phyloP scores from a whole-genome alignment of 2,888 invertebrate genomes.

The Tenodera sinensis region DNA sequence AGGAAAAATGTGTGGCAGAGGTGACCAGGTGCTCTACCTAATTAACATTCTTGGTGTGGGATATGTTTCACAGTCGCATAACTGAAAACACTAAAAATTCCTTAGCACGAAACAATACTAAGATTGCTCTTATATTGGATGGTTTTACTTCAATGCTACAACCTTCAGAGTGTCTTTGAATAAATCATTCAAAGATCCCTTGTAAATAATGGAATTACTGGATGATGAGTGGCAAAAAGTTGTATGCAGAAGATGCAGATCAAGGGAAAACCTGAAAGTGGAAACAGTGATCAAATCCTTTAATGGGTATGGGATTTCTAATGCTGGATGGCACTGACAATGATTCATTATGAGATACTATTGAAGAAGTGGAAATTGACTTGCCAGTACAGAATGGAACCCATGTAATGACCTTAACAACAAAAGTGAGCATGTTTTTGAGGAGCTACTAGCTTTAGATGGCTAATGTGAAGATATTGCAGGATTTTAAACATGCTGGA shows the following conservation, averaged over 20 bases:
- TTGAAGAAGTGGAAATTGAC: not conserved
- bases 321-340: not conserved
- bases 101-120: conserved; percentile 12
- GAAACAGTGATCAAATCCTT: not conserved
- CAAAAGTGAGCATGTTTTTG: conserved; percentile 7
- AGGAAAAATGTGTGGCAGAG: not conserved
- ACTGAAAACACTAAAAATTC: too few species aligned
- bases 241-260: not conserved
- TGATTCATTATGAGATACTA: not conserved
- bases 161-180: not conserved
- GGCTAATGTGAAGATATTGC: conserved; percentile 3
- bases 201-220: not conserved
- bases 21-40: too few species aligned
- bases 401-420: not conserved
- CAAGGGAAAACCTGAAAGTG: not conserved
- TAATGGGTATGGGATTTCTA: not conserved
- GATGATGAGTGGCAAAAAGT: not conserved
- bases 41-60: too few species aligned
- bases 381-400: not conserved
- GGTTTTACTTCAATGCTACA: conserved; percentile 6
- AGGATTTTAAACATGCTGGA: not conserved
- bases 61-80: not conserved
- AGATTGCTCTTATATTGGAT: conserved; percentile 1
- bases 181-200: not conserved
- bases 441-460: conserved; percentile 6